These are phyloP conservation scores for Platichthys flesus DNA, from an alignment of 2,113 vertebrate genomes.

Conservation along the genomic window DNA sequence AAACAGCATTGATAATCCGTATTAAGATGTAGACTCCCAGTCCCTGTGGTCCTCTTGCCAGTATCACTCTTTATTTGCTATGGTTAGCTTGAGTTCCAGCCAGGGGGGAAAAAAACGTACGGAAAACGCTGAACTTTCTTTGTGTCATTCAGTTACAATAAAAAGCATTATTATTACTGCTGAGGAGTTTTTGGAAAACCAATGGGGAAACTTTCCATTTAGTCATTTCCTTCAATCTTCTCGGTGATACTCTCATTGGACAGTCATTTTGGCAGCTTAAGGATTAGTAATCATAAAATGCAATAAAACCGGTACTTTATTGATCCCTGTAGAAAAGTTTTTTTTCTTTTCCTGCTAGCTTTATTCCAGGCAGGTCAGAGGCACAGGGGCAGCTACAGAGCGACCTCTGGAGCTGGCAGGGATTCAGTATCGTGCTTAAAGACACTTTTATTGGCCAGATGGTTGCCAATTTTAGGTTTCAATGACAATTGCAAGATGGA, in stretches of 20 bases:
- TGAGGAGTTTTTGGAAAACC: constrained; percentile 20
- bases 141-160: constrained; percentile 38
- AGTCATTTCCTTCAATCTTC: constrained; percentile 38
- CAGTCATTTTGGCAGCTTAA: constrained; percentile 21
- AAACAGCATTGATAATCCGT: constrained; percentile 11
- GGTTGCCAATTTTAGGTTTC: constrained; percentile 22
- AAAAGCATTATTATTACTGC: constrained; percentile 33
- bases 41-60: background rate
- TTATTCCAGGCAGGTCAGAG: constrained; percentile 46
- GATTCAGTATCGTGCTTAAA: constrained; percentile 30
- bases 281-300: constrained; percentile 49
- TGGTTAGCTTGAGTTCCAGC: constrained; percentile 15
- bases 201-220: constrained; percentile 24
- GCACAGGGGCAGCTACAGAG: constrained; percentile 27
- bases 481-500: constrained; percentile 8
- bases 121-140: constrained; percentile 35
- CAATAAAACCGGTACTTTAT: constrained; percentile 39
- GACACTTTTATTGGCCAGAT: constrained; percentile 10
- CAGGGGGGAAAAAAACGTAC: background rate
- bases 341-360: constrained; percentile 13
- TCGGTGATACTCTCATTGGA: constrained; percentile 28
- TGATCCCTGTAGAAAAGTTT: constrained; percentile 31
- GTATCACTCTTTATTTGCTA: constrained; percentile 24
- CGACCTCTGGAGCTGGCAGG: constrained; percentile 29
- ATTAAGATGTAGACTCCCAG: background rate